Evolutionary conservation across 2,113 vertebrate genomes (phyloP), one percentile per base, ranked within the genome.

Genomic region (Macquaria ambigua): DNA sequence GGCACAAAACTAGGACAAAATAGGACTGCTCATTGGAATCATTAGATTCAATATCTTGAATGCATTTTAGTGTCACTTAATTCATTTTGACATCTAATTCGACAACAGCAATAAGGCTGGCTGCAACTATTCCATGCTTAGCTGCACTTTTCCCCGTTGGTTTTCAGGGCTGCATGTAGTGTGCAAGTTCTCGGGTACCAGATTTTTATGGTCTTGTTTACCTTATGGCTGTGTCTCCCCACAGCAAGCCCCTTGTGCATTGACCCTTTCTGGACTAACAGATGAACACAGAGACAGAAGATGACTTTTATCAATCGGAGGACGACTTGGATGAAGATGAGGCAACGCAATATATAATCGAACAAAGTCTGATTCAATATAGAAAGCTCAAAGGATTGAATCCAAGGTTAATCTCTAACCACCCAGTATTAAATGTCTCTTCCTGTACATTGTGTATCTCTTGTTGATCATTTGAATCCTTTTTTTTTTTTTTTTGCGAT

Each of bases 321-420:
- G 97, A 96, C 23, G 96, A 97, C 58, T 93, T 91, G 77, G 97
- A 98, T 12, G 95, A 97, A 71, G 97, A 99, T 88, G 95, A 97
- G 71, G 90, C 94, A 28, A 97, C 95, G 0, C 98, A 99, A 74
- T 93, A 86, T 83, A 96, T 97, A 84, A 98, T 98, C 87, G 96
- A 98, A 75, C 96, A 97, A 91, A 99, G 97, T 86, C 93, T 98
- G 77, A 93, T 95, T 89, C 95, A 97, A 4, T 91, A 88, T 10
- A 89, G 89, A 82, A 96, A 96, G 87, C 91, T 92, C 56, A 94
- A 90, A 80, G 88, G 90, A 64, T 28, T 93, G 81, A 92, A 89
- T 79, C 88, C 90, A 25, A 93, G 93, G 95, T 96, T 79, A 72
- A 48, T 34, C 62, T 82, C 34, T 20, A 7, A 81, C 11, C 4